Base-by-base conservation (phyloP, 2,113 vertebrate genomes). In the Mugil cephalus region DNA sequence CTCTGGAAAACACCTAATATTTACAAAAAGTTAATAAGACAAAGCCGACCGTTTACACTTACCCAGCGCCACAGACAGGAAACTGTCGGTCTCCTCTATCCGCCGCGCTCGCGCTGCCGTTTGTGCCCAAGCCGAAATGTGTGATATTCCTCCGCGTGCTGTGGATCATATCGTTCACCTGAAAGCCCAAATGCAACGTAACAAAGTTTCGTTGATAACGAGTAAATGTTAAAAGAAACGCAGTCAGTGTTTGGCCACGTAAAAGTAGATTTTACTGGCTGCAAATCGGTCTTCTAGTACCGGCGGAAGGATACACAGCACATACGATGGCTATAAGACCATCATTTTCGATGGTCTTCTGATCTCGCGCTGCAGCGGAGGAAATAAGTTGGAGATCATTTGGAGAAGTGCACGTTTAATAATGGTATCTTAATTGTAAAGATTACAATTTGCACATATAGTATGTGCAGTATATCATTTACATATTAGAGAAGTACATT, bases 301-400 rank as follows among this genome's bases (percentile, higher is more conserved):
- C 2, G 3, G 86, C 88, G 94, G 86, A 94, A 74, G 54, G 77
- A 91, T 87, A 92, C 40, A 13, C 1, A 0, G 8, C 14, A 1
- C n/a, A 38, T 43, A 13, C 0, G 46, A 50, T 10, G 19, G 90
- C 10, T 58, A 6, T 87, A 90, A 90, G 94, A 94, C 94, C 94
- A 92, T 95, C 88, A 38, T 78, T 91, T 92, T 88, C 72, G 92
- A 95, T 86, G 91, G 94, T 95, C 93, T 93, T 92, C 7, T 21
- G 2, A 10, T 42, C 47, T 1, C 12, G 63, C 34, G 45, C 15
- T 61, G 30, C 40, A 61, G 6, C 6, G 12, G 15, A 46, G 24
- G 24, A 61, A 46, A 42, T 61, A 30, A 30, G 24, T 30, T 30
- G 24, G 24, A 3, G 24, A 5, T 30, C 24, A 30, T 30, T 30